These are phyloP conservation scores for Anthophora plumipes DNA, from an alignment of 2,888 invertebrate genomes.

Conservation along the genomic window DNA sequence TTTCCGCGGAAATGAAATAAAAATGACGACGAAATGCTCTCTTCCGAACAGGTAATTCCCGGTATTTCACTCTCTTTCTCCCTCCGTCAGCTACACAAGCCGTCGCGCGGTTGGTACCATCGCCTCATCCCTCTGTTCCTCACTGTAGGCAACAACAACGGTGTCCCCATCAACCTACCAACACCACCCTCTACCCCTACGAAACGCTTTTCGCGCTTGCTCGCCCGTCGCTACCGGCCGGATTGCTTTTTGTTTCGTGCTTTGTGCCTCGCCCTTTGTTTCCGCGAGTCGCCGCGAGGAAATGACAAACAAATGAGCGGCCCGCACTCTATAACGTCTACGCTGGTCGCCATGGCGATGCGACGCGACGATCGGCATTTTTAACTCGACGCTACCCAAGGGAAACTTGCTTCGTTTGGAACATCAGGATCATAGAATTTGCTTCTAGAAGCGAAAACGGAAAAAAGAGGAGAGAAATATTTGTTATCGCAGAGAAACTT, in stretches of 20 bases:
- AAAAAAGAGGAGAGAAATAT: too few species aligned
- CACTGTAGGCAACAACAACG: conserved; percentile 61
- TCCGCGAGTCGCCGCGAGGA: conserved; percentile 81
- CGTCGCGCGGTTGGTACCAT: conserved; percentile 33
- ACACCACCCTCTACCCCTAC: conserved; percentile 37
- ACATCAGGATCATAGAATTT: background rate
- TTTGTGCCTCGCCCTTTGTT: conserved; percentile 77
- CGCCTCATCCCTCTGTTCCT: conserved; percentile 50
- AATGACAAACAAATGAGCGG: conserved; percentile 84
- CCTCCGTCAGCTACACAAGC: conserved; percentile 50
- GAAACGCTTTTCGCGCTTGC: conserved; percentile 35
- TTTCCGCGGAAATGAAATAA: conserved; percentile 76
- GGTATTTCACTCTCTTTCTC: conserved; percentile 72
- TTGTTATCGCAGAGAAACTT: background rate
- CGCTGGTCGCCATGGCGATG: conserved; percentile 71
- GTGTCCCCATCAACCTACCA: conserved; percentile 53
- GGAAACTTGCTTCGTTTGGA: background rate
- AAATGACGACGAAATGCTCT: conserved; percentile 78
- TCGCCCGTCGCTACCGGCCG: conserved; percentile 48
- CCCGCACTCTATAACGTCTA: conserved; percentile 70
- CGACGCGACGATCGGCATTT: conserved; percentile 65
- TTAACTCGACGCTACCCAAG: conserved; percentile 33
- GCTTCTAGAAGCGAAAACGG: too few species aligned
- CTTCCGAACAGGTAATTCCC: conserved; percentile 82
- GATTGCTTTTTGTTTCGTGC: conserved; percentile 80